Base-by-base conservation (phyloP, 2,797 vertebrate species). In the Thaleichthys pacificus region DNA sequence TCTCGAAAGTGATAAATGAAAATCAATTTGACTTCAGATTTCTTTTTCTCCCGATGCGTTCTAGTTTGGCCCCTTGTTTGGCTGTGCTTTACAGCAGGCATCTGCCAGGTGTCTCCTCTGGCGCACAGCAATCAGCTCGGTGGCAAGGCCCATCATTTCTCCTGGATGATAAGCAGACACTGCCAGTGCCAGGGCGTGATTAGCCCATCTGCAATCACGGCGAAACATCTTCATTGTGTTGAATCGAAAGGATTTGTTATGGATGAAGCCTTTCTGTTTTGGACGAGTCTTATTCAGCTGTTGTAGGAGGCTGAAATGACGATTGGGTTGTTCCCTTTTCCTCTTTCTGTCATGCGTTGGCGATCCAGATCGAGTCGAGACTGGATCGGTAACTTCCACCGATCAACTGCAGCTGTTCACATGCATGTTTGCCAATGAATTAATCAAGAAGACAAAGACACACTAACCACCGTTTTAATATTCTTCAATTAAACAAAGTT, bases 391-490 rank as follows among this genome's bases (percentile, higher is more conserved):
- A 81, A 42, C 69, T 57, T 32, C 49, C 51, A 19, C 82, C 89
- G 86, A 87, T 88, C 87, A 89, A 84, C 81, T 84, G 85, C 89
- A 91, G 89, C 89, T 91, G 91, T 73, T 87, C 79, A 81, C 83
- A 83, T 84, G 86, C 84, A 85, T 21, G 19, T 26, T 61, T 70
- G 73, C 24, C 67, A 87, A 85, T 85, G 77, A 88, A 84, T 89
- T 87, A 88, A 90, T 90, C 84, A 86, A 74, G 78, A 80, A 78
- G 82, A 91, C 90, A 90, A 89, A 89, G 85, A 88, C 84, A 66
- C 78, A 83, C 84, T 92, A 90, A 91, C 90, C 87, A 86, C 77
- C 83, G 85, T 90, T 91, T 90, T 91, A 91, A 86, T 79, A 81
- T 84, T 80, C 63, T 2, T 74, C 80, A 80, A 91, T 92, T 89